These are phyloP conservation scores for Argya squamiceps DNA, from an alignment of 2,797 vertebrate genomes.

Conservation along the genomic window DNA sequence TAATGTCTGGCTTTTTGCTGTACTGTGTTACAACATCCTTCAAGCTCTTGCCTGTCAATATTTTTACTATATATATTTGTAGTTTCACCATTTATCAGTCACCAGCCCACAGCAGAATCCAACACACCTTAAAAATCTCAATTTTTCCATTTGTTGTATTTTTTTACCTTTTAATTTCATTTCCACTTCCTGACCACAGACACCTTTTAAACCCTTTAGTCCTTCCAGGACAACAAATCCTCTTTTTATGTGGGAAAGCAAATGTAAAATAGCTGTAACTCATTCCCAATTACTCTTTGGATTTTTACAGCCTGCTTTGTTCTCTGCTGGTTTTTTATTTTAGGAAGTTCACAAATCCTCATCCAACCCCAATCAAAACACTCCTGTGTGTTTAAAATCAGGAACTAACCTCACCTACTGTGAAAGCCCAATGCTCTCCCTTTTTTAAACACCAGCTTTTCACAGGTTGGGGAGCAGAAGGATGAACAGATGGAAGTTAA, in stretches of 20 bases:
- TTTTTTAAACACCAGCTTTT: not conserved
- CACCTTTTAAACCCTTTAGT: not conserved
- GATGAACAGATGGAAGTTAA: constrained; percentile 15
- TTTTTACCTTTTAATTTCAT: not conserved
- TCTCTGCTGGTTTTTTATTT: not conserved
- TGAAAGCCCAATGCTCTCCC: fast-evolving
- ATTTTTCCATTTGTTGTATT: not conserved
- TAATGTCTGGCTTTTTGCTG: not conserved
- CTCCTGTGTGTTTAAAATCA: not conserved
- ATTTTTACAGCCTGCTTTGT: not conserved
- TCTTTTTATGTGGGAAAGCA: not conserved
- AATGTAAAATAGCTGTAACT: not conserved
- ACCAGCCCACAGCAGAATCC: not conserved
- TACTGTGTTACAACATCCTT: not conserved
- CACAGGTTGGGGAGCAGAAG: not conserved
- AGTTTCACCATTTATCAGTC: not conserved
- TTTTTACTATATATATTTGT: not conserved
- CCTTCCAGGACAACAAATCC: not conserved
- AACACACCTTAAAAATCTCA: not conserved
- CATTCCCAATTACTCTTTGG: not conserved
- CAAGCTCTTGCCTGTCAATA: not conserved
- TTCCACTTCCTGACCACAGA: not conserved
- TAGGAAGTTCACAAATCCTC: not conserved
- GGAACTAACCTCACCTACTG: not conserved
- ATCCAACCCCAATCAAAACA: not conserved